Conservation (phyloP, 2,888 invertebrate genomes). For the Deilephila porcellus region DNA sequence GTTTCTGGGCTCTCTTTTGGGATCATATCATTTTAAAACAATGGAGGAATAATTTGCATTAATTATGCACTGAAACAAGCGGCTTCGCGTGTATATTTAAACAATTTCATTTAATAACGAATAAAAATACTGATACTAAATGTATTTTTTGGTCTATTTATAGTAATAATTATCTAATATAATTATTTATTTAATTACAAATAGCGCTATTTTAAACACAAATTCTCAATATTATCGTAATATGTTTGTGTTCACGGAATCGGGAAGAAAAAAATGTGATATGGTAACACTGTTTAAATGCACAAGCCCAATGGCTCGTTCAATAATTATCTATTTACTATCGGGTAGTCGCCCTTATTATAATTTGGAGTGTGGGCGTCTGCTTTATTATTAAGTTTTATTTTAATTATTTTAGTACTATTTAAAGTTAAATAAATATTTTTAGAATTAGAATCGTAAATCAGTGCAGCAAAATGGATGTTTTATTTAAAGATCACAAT, state of each 20-base stretch:
- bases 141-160: too few species aligned
- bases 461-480: conserved; percentile 59
- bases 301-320: background rate
- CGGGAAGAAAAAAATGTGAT: background rate
- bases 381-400: conserved; percentile 24
- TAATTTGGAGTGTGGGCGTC: conserved; percentile 23
- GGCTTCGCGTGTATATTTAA: too few species aligned
- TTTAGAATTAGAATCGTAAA: background rate
- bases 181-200: too few species aligned
- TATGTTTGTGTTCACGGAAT: background rate
- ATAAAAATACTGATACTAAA: too few species aligned
- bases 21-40: too few species aligned
- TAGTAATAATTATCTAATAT: too few species aligned
- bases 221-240: background rate
- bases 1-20: too few species aligned
- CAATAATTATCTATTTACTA: conserved; percentile 16
- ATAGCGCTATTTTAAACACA: too few species aligned
- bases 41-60: too few species aligned
- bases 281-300: background rate
- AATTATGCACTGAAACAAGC: too few species aligned
- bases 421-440: background rate
- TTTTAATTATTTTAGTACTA: background rate
- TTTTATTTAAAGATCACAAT: conserved; percentile 66
- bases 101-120: too few species aligned
- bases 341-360: conserved; percentile 22